Conservation (phyloP, 2,113 vertebrate genomes). For the Neotoma lepida region DNA sequence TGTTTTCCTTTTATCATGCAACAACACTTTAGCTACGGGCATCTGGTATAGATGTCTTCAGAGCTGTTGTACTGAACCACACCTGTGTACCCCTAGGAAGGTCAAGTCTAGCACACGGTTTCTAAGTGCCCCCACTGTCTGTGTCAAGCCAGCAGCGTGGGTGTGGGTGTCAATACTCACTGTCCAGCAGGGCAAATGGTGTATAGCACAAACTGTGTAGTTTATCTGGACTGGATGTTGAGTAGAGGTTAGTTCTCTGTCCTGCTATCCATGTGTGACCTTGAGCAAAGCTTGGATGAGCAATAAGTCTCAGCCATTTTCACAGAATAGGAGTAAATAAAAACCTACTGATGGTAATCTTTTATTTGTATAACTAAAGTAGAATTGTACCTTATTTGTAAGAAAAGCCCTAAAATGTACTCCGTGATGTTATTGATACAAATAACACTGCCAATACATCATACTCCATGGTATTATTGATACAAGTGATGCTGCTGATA, state of each 20-base stretch:
- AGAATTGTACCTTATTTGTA: slow-evolving; percentile 25
- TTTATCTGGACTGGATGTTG: neutral
- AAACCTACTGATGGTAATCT: neutral
- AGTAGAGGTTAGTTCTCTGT: neutral
- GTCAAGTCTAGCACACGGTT: neutral
- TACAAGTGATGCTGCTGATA: neutral
- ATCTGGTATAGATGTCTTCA: too few relatives aligned
- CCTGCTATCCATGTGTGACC: neutral
- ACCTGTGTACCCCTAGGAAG: neutral
- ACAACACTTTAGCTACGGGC: neutral
- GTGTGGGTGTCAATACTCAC: too few relatives aligned
- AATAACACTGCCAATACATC: neutral
- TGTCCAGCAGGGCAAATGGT: too few relatives aligned
- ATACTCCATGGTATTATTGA: neutral
- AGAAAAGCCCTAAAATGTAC: slow-evolving; percentile 20
- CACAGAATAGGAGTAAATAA: neutral
- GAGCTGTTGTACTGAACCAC: neutral
- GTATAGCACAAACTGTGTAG: too few relatives aligned
- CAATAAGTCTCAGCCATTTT: neutral
- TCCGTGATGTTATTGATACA: neutral
- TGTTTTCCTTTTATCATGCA: neutral
- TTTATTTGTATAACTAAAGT: slow-evolving; percentile 27
- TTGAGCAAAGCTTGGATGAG: too few relatives aligned
- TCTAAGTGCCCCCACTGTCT: neutral
- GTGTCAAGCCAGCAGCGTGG: neutral